Percentiles rank a stretch among this genome's conserved stretches.
Evolutionary conservation across 2,888 invertebrate genomes (phyloP).

Genomic region (Petrophora chlorosata): DNA sequence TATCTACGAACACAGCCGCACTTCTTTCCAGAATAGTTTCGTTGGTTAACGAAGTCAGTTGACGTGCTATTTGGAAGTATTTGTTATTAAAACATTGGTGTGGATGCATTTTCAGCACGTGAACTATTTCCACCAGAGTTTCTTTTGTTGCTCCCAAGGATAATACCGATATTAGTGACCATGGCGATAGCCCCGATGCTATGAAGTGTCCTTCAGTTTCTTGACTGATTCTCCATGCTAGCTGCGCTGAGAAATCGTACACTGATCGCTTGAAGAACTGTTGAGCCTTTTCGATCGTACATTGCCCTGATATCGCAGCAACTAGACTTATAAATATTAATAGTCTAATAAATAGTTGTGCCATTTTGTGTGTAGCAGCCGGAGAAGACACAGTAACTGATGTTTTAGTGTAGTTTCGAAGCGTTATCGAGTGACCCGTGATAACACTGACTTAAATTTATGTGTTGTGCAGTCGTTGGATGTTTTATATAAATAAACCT

Average conservation of each 20-base stretch:
- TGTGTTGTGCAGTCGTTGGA: conserved; percentile 7
- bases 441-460: conserved; percentile 38
- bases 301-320: conserved; percentile 46
- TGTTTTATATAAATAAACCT: conserved; percentile 8
- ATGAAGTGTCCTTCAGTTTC: conserved; percentile 71
- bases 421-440: conserved; percentile 45
- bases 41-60: conserved; percentile 36
- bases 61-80: conserved; percentile 54
- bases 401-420: conserved; percentile 38
- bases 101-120: conserved; percentile 52
- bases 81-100: conserved; percentile 63
- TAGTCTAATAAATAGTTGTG: conserved; percentile 34
- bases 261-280: conserved; percentile 48
- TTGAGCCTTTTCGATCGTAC: conserved; percentile 42
- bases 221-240: conserved; percentile 49
- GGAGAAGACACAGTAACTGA: conserved; percentile 37
- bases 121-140: conserved; percentile 55
- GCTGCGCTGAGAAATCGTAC: conserved; percentile 54
- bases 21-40: conserved; percentile 56
- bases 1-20: conserved; percentile 58
- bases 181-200: conserved; percentile 62
- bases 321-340: conserved; percentile 38
- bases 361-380: conserved; percentile 46
- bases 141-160: conserved; percentile 60
- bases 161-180: conserved; percentile 60